These are phyloP conservation scores for Girardinus metallicus DNA, from an alignment of 2,797 vertebrate genomes.

Conservation along the genomic window DNA sequence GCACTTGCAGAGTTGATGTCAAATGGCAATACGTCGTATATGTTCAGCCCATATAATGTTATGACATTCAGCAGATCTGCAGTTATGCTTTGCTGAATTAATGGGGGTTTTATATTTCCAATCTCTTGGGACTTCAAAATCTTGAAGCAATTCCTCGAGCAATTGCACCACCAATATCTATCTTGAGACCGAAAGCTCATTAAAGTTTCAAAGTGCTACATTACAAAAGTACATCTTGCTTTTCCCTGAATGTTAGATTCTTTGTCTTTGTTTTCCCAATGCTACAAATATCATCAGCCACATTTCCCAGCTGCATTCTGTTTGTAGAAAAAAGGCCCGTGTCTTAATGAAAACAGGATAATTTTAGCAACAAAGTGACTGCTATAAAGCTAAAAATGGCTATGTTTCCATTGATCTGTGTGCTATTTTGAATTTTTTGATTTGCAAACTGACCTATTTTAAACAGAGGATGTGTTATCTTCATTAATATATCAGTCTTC, in stretches of 20 bases:
- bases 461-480: conserved; percentile 7
- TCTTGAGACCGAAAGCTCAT: conserved; percentile 46
- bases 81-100: conserved; percentile 38
- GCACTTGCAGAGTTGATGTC: conserved; percentile 32
- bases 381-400: conserved; percentile 64
- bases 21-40: conserved; percentile 23
- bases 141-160: conserved; percentile 25
- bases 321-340: conserved; percentile 57
- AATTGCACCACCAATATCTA: conserved; percentile 32
- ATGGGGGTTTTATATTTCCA: conserved; percentile 31
- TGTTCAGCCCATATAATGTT: conserved; percentile 42
- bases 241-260: conserved; percentile 16
- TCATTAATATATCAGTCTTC: background rate
- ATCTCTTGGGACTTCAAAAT: conserved; percentile 33
- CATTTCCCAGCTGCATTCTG: conserved; percentile 59
- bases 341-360: conserved; percentile 39
- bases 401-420: conserved; percentile 55
- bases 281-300: conserved; percentile 55
- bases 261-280: conserved; percentile 55
- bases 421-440: conserved; percentile 65
- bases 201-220: conserved; percentile 27
- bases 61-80: conserved; percentile 40
- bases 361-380: conserved; percentile 58
- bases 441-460: conserved; percentile 24
- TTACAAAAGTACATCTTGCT: conserved; percentile 45